These are phyloP conservation scores for Pteruthius melanotis DNA, from an alignment of 2,113 vertebrate species.

Conservation along the genomic window DNA sequence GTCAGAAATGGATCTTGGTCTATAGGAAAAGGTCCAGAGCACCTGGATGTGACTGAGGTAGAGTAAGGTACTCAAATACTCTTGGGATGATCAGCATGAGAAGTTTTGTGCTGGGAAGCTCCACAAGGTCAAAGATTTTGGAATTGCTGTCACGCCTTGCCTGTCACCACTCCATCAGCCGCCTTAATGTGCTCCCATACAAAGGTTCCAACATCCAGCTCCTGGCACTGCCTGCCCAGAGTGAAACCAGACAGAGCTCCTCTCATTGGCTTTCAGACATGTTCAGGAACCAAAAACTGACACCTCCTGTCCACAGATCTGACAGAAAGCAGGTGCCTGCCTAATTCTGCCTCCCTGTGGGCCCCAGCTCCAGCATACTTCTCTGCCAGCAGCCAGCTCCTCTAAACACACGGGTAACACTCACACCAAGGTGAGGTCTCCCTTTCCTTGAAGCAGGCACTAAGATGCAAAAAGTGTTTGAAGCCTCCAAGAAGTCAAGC, in stretches of 20 bases:
- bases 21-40: background rate
- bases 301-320: background rate
- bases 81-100: background rate
- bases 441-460: background rate
- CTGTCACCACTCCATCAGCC: background rate
- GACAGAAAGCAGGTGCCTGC: background rate
- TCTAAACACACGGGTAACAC: background rate
- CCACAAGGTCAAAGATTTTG: background rate
- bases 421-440: fast-evolving
- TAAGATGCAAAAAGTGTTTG: background rate
- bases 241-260: background rate
- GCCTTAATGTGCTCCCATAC: background rate
- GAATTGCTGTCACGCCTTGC: background rate
- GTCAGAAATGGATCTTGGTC: background rate
- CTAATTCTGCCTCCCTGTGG: background rate
- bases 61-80: background rate
- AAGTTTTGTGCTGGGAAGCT: background rate
- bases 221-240: background rate
- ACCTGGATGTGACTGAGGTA: background rate
- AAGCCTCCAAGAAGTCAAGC: background rate
- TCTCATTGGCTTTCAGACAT: background rate
- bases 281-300: background rate
- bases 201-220: background rate
- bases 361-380: background rate
- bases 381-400: background rate